Base-by-base conservation (phyloP, 2,797 vertebrate species). In the Antennarius maculatus region DNA sequence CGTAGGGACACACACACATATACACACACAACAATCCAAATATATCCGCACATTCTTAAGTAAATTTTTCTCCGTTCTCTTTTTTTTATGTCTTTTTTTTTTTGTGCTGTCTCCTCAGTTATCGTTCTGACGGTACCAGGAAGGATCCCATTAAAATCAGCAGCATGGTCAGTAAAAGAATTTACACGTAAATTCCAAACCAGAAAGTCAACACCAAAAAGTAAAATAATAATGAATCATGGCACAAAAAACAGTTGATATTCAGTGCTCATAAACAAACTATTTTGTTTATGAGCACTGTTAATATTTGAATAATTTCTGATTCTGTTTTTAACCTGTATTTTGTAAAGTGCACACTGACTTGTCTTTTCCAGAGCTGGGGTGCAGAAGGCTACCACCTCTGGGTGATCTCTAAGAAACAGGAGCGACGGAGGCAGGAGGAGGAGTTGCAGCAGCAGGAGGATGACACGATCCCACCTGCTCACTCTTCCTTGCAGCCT, bases 341-440 rank as follows among this genome's bases (percentile, higher is more conserved):
- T 6, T 23, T 37, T 57, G 0, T 17, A 45, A 61, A 49, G 6
- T 52, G 2, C 27, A 2, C 59, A 69, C 15, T 1, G 3, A 48
- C 16, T 31, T 17, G 1, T 41, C 3, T 11, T 79, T 60, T 66
- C 14, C 83, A 95, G 94, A 92, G 93, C 89, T 99, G 97, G 97
- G 97, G 97, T 86, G 95, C 97, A 66, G 97, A 98, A 92, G 97
- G 97, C 1, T 99, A 99, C 87, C 95, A 99, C 71, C 90, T 99
- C 1, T 99, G 97, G 97, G 96, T 96, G 73, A 91, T 99, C 64
- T 74, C 88, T 34, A 89, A 92, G 70, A 91, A 89, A 76, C 92
- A 75, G 68, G 85, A 87, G 61, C 91, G 78, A 83, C 87, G 84
- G 72, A 82, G 61, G 60, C 54, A 74, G 47, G 88, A 91, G 74